Evolutionary conservation across 2,888 invertebrate genomes (phyloP).

Genomic region (Pseudococcus viburni): DNA sequence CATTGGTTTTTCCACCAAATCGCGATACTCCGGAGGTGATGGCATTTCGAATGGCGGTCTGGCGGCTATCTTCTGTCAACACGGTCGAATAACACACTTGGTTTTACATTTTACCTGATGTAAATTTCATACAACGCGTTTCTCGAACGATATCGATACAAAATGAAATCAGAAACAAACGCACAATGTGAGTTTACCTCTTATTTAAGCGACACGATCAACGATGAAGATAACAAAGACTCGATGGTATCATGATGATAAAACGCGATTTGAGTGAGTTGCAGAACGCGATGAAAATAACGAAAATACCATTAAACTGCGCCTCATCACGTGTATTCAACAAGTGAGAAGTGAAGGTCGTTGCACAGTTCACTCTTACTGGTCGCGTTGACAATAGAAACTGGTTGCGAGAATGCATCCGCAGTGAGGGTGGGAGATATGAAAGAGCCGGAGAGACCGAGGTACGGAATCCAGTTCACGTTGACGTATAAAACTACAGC

Average conservation of each 20-base stretch:
- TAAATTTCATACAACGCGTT: not conserved
- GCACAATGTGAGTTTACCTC: not conserved
- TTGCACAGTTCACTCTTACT: constrained; percentile 25
- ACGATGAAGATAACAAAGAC: constrained; percentile 22
- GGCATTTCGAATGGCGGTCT: constrained; percentile 22
- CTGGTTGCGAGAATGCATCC: constrained; percentile 25
- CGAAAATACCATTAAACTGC: constrained; percentile 16
- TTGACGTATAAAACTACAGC: constrained; percentile 5
- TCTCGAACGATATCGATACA: not conserved
- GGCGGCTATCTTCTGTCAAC: not conserved
- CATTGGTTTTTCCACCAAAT: constrained; percentile 6
- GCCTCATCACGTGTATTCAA: constrained; percentile 29
- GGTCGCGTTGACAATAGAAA: constrained; percentile 25
- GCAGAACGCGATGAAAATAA: constrained; percentile 12
- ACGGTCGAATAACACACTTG: constrained; percentile 4
- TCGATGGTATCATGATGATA: constrained; percentile 17
- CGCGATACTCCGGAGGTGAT: constrained; percentile 20
- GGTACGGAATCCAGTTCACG: constrained; percentile 1
- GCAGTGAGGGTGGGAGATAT: constrained; percentile 7
- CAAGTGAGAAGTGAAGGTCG: constrained; percentile 30
- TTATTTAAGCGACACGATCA: not conserved
- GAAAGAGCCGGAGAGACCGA: constrained; percentile 1
- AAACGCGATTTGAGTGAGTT: not conserved
- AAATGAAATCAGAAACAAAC: too few relatives aligned
- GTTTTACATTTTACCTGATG: not conserved